Percentiles rank a stretch among this genome's conserved stretches.
These are phyloP conservation scores for Exephanes ischioxanthus DNA, from an alignment of 2,888 invertebrate genomes.

Conservation along the genomic window DNA sequence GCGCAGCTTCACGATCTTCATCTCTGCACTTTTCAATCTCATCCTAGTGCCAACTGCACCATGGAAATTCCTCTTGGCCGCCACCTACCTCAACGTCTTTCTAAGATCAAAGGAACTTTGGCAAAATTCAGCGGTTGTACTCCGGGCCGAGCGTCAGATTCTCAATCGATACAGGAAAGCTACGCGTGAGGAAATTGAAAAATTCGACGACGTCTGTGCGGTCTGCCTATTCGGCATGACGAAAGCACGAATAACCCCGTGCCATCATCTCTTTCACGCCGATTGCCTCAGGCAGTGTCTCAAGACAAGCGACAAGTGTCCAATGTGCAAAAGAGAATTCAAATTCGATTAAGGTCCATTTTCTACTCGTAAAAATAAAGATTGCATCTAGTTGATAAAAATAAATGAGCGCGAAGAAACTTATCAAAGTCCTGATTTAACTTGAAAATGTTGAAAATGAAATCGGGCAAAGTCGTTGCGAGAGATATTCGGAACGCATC, in stretches of 20 bases:
- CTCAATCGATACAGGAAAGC: conserved; percentile 89
- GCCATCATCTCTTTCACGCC: conserved; percentile 93
- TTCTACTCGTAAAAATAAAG: not conserved
- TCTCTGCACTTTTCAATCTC: conserved; percentile 87
- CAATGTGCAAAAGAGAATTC: conserved; percentile 91
- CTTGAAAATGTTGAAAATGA: not conserved
- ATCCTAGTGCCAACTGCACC: conserved; percentile 87
- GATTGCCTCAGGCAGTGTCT: conserved; percentile 91
- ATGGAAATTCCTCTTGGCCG: conserved; percentile 87
- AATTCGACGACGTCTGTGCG: conserved; percentile 92
- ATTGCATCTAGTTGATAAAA: no score
- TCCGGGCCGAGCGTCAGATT: conserved; percentile 88
- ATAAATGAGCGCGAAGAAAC: no score
- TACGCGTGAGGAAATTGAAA: conserved; percentile 88
- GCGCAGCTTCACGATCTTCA: conserved; percentile 86
- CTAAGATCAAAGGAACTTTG: conserved; percentile 88
- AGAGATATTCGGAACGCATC: not conserved
- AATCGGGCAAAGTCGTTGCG: not conserved
- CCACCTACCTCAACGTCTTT: conserved; percentile 89
- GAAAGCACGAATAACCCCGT: conserved; percentile 91
- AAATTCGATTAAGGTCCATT: conserved; percentile 85
- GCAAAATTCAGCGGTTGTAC: conserved; percentile 86
- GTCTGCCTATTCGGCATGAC: conserved; percentile 91
- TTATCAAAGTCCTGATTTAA: no score
- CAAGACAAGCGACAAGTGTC: conserved; percentile 90